phyloP scores from a whole-genome alignment of 2,797 vertebrate genomes.

The Salmo trutta region DNA sequence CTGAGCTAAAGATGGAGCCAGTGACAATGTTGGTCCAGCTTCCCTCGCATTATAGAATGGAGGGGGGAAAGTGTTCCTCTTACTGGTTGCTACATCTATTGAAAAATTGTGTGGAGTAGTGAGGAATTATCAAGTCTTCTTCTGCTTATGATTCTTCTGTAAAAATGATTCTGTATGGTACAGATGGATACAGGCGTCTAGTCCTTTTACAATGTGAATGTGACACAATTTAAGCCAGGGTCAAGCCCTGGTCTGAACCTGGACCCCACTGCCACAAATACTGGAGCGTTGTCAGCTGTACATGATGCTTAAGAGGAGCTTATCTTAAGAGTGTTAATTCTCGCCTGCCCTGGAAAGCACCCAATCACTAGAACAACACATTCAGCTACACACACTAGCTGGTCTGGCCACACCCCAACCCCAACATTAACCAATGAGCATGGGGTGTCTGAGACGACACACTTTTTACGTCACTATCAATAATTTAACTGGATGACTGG shows the following conservation, averaged over 20 bases:
- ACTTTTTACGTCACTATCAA: conserved; percentile 36
- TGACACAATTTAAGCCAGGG: neutral
- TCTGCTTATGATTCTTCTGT: neutral
- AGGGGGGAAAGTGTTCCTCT: neutral
- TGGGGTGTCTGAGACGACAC: conserved; percentile 17
- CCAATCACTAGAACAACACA: conserved; percentile 32
- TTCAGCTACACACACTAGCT: neutral
- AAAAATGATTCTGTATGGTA: neutral
- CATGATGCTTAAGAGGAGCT: conserved; percentile 62
- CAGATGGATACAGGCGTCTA: neutral
- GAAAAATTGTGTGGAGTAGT: neutral
- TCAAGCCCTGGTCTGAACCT: neutral
- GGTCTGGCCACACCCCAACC: neutral
- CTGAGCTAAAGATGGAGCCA: conserved; percentile 5
- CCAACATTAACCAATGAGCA: conserved; percentile 7
- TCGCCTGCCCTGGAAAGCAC: conserved; percentile 53
- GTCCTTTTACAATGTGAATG: neutral
- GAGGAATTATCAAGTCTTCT: neutral
- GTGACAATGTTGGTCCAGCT: conserved; percentile 2
- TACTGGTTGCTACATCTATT: neutral
- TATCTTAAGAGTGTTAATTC: conserved; percentile 66
- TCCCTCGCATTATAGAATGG: neutral
- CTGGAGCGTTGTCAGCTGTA: conserved; percentile 35
- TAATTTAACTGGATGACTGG: conserved; percentile 34
- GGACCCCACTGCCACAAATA: conserved; percentile 46